Conservation (phyloP, 2,888 invertebrate species). For the Noctua fimbriata region DNA sequence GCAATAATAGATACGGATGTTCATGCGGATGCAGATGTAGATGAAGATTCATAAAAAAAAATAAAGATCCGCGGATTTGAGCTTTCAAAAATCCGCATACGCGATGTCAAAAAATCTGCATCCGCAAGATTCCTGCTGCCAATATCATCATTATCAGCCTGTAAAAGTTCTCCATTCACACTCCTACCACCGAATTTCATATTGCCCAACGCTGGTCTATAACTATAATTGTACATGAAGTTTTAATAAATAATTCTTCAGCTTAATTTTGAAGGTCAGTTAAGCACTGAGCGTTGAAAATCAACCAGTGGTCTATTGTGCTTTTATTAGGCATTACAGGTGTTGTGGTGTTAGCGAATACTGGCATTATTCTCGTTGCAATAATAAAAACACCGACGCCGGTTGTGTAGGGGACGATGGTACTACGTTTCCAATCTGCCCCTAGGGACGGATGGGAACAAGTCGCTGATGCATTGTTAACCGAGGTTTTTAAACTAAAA, state of each 20-base stretch:
- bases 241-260: too few relatives aligned
- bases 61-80: too few relatives aligned
- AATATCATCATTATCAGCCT: background rate
- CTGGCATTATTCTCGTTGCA: background rate
- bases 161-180: background rate
- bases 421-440: background rate
- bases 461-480: background rate
- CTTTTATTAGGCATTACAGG: background rate
- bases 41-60: too few relatives aligned
- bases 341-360: background rate
- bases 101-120: too few relatives aligned
- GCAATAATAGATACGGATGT: too few relatives aligned
- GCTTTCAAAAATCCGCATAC: too few relatives aligned
- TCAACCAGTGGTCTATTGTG: background rate
- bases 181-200: background rate
- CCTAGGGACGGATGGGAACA: background rate
- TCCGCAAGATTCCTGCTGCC: background rate
- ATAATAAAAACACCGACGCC: background rate
- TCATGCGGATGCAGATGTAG: too few relatives aligned
- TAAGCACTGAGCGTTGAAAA: background rate
- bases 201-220: background rate
- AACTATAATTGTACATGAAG: background rate
- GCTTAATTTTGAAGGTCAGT: background rate
- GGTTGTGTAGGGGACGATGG: background rate
- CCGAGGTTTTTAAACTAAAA: background rate